Evolutionary conservation across 2,888 invertebrate genomes (phyloP).

Genomic region (Polietes domitor): DNA sequence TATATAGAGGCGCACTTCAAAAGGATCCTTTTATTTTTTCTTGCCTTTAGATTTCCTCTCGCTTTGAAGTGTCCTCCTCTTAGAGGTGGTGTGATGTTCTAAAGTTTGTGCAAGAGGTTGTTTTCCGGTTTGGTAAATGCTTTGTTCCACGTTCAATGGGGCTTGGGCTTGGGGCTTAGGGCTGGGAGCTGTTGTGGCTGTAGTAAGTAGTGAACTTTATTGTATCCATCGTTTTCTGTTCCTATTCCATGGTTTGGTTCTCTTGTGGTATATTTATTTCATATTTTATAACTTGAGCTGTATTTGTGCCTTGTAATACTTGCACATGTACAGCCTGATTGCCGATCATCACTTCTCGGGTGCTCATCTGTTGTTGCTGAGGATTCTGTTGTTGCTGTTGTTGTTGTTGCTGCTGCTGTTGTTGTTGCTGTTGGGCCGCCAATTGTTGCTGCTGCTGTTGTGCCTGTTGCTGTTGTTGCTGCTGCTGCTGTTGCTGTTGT

Average conservation of each 20-base stretch:
- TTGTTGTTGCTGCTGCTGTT: slow-evolving; percentile 76
- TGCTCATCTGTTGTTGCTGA: slow-evolving; percentile 74
- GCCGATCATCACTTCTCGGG: slow-evolving; percentile 81
- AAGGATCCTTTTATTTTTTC: not conserved
- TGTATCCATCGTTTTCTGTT: not conserved
- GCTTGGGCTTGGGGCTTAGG: not conserved
- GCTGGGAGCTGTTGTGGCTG: not conserved
- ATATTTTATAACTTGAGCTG: slow-evolving; percentile 82
- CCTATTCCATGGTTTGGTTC: slow-evolving; percentile 69
- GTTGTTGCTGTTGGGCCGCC: slow-evolving; percentile 73
- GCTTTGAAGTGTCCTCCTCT: not conserved
- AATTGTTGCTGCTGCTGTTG: slow-evolving; percentile 75
- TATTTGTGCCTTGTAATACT: slow-evolving; percentile 77
- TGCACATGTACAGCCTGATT: slow-evolving; percentile 80
- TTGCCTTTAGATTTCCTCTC: not conserved
- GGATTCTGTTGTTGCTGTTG: slow-evolving; percentile 74
- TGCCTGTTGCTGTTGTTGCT: slow-evolving; percentile 69
- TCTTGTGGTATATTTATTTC: slow-evolving; percentile 83
- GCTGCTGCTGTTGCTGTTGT: slow-evolving; percentile 68
- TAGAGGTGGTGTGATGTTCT: not conserved
- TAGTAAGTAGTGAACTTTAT: not conserved
- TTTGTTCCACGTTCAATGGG: not conserved
- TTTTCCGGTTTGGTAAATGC: slow-evolving; percentile 26
- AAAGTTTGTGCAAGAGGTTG: no score
- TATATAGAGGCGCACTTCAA: not conserved